Conservation (phyloP, 2,113 vertebrate species). For the Bostrychus sinensis region DNA sequence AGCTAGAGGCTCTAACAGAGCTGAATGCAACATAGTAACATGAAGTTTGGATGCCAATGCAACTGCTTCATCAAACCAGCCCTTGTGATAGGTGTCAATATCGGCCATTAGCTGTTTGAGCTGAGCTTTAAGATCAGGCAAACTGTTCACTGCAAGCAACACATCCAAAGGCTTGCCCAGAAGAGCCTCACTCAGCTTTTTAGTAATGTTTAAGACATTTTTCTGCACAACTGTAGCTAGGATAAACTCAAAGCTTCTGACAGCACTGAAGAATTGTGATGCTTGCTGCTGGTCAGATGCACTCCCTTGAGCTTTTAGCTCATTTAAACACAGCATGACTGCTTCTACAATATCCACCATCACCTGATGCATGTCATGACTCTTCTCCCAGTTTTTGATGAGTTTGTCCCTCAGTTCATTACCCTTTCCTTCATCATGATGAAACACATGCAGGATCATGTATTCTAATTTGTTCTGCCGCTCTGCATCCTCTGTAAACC, state of each 20-base stretch:
- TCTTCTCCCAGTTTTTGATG: slow-evolving; percentile 76
- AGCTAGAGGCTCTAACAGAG: slow-evolving; percentile 72
- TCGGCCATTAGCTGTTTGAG: slow-evolving; percentile 68
- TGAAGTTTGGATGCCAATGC: slow-evolving; percentile 71
- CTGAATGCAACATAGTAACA: slow-evolving; percentile 66
- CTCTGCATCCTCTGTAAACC: slow-evolving; percentile 73
- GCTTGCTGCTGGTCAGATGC: slow-evolving; percentile 61
- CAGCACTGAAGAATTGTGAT: slow-evolving; percentile 50
- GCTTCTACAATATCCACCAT: slow-evolving; percentile 71
- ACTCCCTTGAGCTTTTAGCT: slow-evolving; percentile 64
- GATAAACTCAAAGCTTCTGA: slow-evolving; percentile 80
- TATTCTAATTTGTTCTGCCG: slow-evolving; percentile 75
- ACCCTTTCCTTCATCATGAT: slow-evolving; percentile 66
- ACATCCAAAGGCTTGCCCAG: slow-evolving; percentile 79
- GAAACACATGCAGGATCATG: slow-evolving; percentile 68
- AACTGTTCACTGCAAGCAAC: slow-evolving; percentile 68
- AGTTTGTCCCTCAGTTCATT: slow-evolving; percentile 76
- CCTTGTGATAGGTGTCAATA: slow-evolving; percentile 72
- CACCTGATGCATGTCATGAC: slow-evolving; percentile 77
- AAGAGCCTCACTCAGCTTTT: slow-evolving; percentile 73
- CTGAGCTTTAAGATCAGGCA: slow-evolving; percentile 66
- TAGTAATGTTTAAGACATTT: slow-evolving; percentile 66
- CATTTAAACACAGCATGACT: slow-evolving; percentile 68
- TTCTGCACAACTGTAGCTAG: slow-evolving; percentile 76
- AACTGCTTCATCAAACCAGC: slow-evolving; percentile 80